These are phyloP conservation scores for Lontra canadensis DNA, from an alignment of 2,113 vertebrate species.

Conservation along the genomic window DNA sequence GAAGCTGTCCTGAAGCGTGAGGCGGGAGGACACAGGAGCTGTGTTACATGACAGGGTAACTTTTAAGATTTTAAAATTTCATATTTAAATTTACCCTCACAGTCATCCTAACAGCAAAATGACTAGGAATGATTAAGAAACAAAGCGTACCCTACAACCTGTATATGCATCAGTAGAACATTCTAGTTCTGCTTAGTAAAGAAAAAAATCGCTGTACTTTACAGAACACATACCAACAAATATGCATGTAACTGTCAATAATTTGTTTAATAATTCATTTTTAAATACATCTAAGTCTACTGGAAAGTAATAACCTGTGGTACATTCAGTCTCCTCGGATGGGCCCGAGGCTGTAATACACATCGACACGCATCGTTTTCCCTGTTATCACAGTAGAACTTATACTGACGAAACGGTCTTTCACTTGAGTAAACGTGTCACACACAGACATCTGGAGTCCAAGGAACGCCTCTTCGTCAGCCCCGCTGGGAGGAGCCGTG, in stretches of 20 bases:
- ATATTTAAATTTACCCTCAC: background rate
- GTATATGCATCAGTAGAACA: background rate
- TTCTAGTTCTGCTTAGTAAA: background rate
- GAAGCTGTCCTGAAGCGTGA: background rate
- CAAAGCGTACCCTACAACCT: background rate
- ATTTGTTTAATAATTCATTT: background rate
- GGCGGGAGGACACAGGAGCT: background rate
- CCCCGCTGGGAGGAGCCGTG: background rate
- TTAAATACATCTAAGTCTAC: background rate
- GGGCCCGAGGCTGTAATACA: background rate
- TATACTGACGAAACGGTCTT: background rate
- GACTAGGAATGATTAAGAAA: background rate
- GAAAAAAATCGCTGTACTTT: background rate
- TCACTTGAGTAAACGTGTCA: background rate
- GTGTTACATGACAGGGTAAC: background rate
- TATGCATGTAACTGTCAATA: background rate
- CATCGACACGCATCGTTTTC: background rate
- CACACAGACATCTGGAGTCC: background rate
- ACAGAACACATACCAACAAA: background rate
- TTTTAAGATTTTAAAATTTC: background rate
- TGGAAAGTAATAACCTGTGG: background rate
- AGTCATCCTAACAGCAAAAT: background rate
- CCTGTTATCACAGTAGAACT: background rate
- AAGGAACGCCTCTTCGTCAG: rapidly evolving
- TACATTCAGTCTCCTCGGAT: background rate